phyloP scores from a whole-genome alignment of 2,797 vertebrate genomes.

The Malacoctenus gilli region DNA sequence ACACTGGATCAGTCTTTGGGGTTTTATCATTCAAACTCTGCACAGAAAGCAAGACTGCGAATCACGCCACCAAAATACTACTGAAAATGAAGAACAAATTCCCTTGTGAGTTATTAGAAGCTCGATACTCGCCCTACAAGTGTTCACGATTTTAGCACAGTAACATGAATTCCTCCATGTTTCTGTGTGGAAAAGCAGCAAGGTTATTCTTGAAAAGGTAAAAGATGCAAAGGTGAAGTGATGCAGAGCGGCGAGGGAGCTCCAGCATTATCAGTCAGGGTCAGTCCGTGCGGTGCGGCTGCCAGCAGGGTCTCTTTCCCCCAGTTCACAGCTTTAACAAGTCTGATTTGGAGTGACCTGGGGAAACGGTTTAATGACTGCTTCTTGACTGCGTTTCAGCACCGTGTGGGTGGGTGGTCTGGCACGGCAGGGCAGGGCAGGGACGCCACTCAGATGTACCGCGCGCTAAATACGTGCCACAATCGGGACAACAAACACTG shows the following conservation, averaged over 20 bases:
- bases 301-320: slow-evolving; percentile 60
- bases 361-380: slow-evolving; percentile 82
- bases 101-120: too few species aligned
- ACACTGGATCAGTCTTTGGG: too few species aligned
- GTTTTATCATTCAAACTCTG: too few species aligned
- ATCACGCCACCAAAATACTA: too few species aligned
- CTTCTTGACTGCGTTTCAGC: slow-evolving; percentile 77
- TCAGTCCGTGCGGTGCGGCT: slow-evolving; percentile 48
- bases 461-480: slow-evolving; percentile 73
- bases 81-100: too few species aligned
- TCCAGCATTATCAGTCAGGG: slow-evolving; percentile 55
- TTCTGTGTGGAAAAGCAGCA: too few species aligned
- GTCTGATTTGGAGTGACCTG: slow-evolving; percentile 81
- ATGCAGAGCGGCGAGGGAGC: slow-evolving; percentile 33
- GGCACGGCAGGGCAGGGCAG: slow-evolving; percentile 66
- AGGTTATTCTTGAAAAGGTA: too few species aligned
- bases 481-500: slow-evolving; percentile 80
- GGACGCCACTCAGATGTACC: slow-evolving; percentile 74
- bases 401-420: slow-evolving; percentile 82
- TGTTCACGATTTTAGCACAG: too few species aligned
- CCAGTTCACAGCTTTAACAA: slow-evolving; percentile 78
- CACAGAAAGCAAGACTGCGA: too few species aligned
- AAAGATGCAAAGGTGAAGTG: slow-evolving; percentile 27
- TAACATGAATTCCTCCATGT: too few species aligned
- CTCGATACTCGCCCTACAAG: too few species aligned